A percentile compares a stretch with the other conserved stretches of the same genome.
Evolutionary conservation across 2,113 vertebrate genomes (phyloP).

Genomic region (Indicator indicator): DNA sequence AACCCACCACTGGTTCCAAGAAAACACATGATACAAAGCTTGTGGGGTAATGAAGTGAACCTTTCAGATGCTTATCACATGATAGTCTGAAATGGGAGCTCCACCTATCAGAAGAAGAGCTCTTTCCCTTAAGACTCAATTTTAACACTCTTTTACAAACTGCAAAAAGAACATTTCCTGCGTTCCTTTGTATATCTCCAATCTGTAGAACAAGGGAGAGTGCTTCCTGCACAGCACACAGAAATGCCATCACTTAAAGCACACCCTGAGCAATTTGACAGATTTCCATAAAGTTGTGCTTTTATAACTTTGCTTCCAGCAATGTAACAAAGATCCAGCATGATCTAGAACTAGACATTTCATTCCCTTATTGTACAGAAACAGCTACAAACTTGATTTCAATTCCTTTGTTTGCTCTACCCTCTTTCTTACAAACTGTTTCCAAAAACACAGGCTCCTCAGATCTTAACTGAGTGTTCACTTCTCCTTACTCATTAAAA

Average conservation of each 20-base stretch:
- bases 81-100: neutral
- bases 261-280: neutral
- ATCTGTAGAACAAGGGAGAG: neutral
- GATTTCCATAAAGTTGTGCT: neutral
- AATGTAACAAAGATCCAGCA: neutral
- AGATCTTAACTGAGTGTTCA: slow-evolving; percentile 62
- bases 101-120: neutral
- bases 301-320: neutral
- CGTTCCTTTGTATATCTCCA: neutral
- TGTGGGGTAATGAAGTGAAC: neutral
- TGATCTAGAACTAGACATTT: neutral
- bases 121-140: neutral
- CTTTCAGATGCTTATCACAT: neutral
- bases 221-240: neutral
- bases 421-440: slow-evolving; percentile 66
- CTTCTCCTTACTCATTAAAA: slow-evolving; percentile 69
- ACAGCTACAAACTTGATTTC: slow-evolving; percentile 60
- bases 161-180: neutral
- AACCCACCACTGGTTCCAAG: neutral
- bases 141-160: neutral
- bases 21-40: neutral
- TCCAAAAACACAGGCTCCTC: slow-evolving; percentile 66
- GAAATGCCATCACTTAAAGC: neutral
- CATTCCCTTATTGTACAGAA: neutral
- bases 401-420: slow-evolving; percentile 49